These are phyloP conservation scores for Xenus cinereus DNA, from an alignment of 2,113 vertebrate species.

Conservation along the genomic window DNA sequence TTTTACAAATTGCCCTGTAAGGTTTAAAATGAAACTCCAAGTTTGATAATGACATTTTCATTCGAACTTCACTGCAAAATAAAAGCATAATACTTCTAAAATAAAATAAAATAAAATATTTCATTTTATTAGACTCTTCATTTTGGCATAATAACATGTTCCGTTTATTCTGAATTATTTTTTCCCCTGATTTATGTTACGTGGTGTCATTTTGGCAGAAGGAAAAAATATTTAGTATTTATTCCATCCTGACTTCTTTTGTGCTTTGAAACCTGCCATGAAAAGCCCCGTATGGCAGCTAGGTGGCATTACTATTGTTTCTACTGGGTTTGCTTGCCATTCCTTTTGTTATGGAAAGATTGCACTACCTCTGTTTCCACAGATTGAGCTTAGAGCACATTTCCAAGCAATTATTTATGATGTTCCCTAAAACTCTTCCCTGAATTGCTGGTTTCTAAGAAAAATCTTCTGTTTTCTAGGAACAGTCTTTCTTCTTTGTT, in stretches of 20 bases:
- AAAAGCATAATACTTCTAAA: neutral
- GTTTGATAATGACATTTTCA: neutral
- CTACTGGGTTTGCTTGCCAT: neutral
- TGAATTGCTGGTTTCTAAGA: neutral
- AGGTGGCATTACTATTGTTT: slow-evolving; percentile 48
- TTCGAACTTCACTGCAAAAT: neutral
- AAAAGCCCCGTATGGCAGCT: neutral
- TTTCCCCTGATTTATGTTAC: neutral
- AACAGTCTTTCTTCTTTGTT: neutral
- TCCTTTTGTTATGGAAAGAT: neutral
- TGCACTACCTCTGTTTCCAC: neutral
- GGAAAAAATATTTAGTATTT: neutral
- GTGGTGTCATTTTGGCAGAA: neutral
- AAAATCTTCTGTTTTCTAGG: neutral
- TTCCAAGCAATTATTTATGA: neutral
- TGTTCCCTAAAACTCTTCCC: neutral
- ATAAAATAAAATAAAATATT: neutral
- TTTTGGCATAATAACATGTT: neutral
- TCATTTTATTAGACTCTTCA: neutral
- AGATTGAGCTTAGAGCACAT: neutral
- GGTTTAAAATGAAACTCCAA: neutral
- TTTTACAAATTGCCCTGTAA: neutral
- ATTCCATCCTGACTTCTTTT: neutral
- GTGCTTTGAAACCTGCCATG: neutral
- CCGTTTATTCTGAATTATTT: neutral